Evolutionary conservation across 2,888 invertebrate species (phyloP), one percentile per base, ranked within the genome.

Genomic region (Drosophila setosimentum): DNA sequence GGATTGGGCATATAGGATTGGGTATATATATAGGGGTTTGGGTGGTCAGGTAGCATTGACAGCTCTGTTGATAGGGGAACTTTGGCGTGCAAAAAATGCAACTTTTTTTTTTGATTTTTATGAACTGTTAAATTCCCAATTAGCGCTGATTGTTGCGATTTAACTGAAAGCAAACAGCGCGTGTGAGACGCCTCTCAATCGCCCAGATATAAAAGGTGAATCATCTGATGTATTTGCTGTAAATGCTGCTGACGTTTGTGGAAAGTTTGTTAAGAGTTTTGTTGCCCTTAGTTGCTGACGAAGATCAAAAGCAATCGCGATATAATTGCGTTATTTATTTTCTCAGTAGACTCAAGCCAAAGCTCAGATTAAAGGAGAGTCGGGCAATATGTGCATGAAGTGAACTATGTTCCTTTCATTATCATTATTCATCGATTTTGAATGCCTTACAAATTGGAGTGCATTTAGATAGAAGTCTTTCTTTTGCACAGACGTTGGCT

Each of bases 41-140:
- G 33, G 45, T 27, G 54, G 30, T 8, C 27, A 40, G 64, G 49
- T 37, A 32, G 37, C 49, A 37, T 55, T 37, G 57, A 51, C 30
- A 32, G 40, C 53, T 18, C 53, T 18, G 66, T 33, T 51, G 42
- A 42, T 45, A 21, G 32, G 40, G 24, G 13, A 32, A 40, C 50
- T 35, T 57, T 64, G 76, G 69, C 40, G 62, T 32, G 65, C 49
- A 69, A 65, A 72, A 82, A 74, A n/a, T n/a, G 61, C 48, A 24
- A 45, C 24, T 18, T 60, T 76, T 87, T 83, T 89, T 87, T 91
- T 86, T 84, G 82, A 90, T 87, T 83, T 89, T 87, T 91, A 87
- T 84, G 82, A 90, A 88, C 90, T 89, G 91, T 89, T 91, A 80
- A 91, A 88, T 83, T 80, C 84, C 84, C 91, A 90, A 90, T 90